Evolutionary conservation across 2,888 invertebrate species (phyloP), one percentile per base, ranked within the genome.

Genomic region (Bursaphelenchus okinawaensis): DNA sequence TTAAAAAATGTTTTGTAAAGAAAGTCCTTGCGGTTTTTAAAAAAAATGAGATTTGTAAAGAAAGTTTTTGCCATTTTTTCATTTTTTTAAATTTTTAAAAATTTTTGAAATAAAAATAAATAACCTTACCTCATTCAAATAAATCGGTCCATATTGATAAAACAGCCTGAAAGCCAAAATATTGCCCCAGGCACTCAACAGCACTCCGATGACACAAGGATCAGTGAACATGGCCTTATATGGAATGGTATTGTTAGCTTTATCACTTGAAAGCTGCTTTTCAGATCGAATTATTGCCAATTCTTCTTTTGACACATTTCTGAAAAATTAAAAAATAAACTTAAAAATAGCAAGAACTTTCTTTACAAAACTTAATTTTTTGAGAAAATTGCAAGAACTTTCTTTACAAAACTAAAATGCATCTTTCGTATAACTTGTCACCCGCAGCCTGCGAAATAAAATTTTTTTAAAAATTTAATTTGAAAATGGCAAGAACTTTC

Each of bases 121-220:
- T 40, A 16, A 16, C 40, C 40, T 40, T 6, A 73, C 73, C 51
- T 74, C 69, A 51, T 71, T 71, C 51, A 71, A 51, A 54, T 74
- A 71, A 29, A 67, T 71, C 26, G 71, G 71, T 7, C 71, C 71
- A 54, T 66, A 71, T 52, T 74, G 73, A 27, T 74, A 52, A 54
- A 71, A 71, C 16, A 71, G 26, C 23, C 62, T 40, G 52, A 70
- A 72, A 19, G 67, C 71, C 19, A 70, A 28, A 7, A 51, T 63
- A 23, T 52, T 22, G 24, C 73, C 66, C 50, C 73, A 55, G 27
- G 27, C 55, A 9, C 62, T 64, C 23, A 66, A 19, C 20, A 72
- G 57, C 23, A 60, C 52, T 19, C 68, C 72, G 59, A 76, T 75
- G 4, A 74, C 71, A 9, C 63, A 51, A 31, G 52, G 28, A 40